phyloP scores from a whole-genome alignment of 2,113 vertebrate species.

The Hydropotes inermis region DNA sequence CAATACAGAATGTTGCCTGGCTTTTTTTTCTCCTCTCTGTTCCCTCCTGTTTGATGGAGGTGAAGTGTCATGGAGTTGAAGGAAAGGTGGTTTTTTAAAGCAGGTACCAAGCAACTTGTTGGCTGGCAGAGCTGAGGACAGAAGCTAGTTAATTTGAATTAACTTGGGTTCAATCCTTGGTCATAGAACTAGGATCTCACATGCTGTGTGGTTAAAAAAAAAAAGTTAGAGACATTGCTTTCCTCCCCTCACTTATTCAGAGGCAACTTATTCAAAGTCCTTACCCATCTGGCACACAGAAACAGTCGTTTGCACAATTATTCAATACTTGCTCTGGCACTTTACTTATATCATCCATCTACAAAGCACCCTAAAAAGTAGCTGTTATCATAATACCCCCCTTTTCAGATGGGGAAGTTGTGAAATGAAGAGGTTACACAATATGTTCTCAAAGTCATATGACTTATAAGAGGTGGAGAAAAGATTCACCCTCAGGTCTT shows the following conservation, averaged over 20 bases:
- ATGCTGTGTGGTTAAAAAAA: not conserved
- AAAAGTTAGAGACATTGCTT: not conserved
- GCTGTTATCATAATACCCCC: not conserved
- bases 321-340: not conserved
- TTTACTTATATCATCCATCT: not conserved
- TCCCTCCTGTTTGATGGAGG: not conserved
- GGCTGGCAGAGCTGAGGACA: not conserved
- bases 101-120: not conserved
- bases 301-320: not conserved
- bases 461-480: not conserved
- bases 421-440: not conserved
- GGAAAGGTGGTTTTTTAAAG: not conserved
- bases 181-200: not conserved
- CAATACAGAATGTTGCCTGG: not conserved
- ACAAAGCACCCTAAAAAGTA: not conserved
- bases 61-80: not conserved
- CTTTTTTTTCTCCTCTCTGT: constrained; percentile 15
- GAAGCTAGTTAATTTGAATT: not conserved
- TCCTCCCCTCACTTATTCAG: not conserved
- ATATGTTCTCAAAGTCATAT: not conserved
- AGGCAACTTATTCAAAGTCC: not conserved
- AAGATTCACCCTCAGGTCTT: not conserved
- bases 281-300: not conserved
- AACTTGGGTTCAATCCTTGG: not conserved
- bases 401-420: not conserved